Evolutionary conservation across 2,113 vertebrate genomes (phyloP).

Genomic region (Formicarius rufipectus): DNA sequence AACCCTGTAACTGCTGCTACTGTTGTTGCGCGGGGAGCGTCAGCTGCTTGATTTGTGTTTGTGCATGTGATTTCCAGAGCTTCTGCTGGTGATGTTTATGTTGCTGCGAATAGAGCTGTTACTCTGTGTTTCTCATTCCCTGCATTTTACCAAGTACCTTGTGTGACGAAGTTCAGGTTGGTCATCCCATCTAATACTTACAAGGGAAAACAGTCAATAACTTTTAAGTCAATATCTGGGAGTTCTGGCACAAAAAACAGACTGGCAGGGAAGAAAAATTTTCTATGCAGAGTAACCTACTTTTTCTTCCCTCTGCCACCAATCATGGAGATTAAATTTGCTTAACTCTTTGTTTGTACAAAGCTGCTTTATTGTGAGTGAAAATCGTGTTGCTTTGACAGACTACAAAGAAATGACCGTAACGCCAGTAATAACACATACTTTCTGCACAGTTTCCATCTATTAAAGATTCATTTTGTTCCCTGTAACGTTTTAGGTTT

Average conservation of each 20-base stretch:
- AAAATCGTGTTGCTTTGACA: not conserved
- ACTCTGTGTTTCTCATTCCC: not conserved
- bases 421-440: not conserved
- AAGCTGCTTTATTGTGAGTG: not conserved
- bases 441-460: not conserved
- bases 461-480: not conserved
- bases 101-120: not conserved
- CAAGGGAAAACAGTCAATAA: not conserved
- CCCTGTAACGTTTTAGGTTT: not conserved
- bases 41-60: not conserved
- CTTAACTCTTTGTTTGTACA: constrained; percentile 49
- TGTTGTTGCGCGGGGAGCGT: not conserved
- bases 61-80: not conserved
- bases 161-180: not conserved
- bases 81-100: not conserved
- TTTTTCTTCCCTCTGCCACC: not conserved
- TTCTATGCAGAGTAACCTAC: constrained; percentile 19
- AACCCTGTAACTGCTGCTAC: not conserved
- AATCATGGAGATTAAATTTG: not conserved
- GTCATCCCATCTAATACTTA: not conserved
- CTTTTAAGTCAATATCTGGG: not conserved
- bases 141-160: not conserved
- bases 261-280: not conserved
- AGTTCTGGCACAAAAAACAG: not conserved
- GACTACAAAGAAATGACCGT: not conserved